phyloP scores from a whole-genome alignment of 1,140 invertebrate species.

The Paramacrobiotus metropolitanus region DNA sequence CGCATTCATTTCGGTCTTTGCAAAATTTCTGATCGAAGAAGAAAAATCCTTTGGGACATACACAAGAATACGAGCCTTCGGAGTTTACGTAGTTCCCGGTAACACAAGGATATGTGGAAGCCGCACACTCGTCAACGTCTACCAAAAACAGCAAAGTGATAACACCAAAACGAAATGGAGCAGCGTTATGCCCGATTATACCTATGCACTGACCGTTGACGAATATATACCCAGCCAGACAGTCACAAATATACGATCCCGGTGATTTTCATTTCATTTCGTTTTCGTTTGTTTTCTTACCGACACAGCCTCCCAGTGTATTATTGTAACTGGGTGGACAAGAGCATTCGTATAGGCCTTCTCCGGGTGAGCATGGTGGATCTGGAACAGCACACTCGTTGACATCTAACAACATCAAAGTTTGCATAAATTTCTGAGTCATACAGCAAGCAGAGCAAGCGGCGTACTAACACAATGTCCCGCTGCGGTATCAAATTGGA shows the following conservation, averaged over 20 bases:
- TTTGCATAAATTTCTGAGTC: too few relatives aligned
- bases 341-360: conserved; percentile 29
- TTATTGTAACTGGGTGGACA: conserved; percentile 40
- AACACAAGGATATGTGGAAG: conserved; percentile 34
- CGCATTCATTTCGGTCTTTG: conserved; percentile 2
- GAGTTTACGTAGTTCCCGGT: conserved; percentile 36
- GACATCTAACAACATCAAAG: neutral
- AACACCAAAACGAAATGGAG: neutral
- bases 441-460: too few relatives aligned
- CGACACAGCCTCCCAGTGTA: too few relatives aligned
- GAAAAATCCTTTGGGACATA: conserved; percentile 1
- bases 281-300: too few relatives aligned
- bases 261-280: neutral
- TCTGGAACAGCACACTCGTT: conserved; percentile 36
- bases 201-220: neutral
- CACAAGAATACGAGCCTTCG: conserved; percentile 30
- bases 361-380: conserved; percentile 60
- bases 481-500: neutral
- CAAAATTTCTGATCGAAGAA: neutral
- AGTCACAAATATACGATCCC: conserved; percentile 34
- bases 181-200: too few relatives aligned
- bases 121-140: conserved; percentile 39
- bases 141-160: conserved; percentile 12
- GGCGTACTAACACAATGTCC: too few relatives aligned
- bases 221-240: neutral